Evolutionary conservation across 2,797 vertebrate species (phyloP), one percentile per base, ranked within the genome.

Genomic region (Vultur gryphus): DNA sequence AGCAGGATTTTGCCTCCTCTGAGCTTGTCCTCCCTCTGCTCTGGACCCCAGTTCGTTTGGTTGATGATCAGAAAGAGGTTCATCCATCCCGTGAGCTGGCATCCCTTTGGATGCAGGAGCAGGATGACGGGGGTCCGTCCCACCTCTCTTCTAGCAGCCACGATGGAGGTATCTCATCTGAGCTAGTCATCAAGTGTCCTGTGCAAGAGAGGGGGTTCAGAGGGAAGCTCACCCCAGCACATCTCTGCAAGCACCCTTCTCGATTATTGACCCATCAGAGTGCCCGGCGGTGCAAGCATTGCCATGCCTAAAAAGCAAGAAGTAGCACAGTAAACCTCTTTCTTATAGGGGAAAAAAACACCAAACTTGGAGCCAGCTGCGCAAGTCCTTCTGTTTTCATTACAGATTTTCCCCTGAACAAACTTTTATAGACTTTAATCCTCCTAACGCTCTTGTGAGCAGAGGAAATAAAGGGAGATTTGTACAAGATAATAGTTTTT

Each of bases 1-100:
- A 29, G 29, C 6, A 54, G 75, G 64, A 10, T 59, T 87, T 90
- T 78, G 29, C 10, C 11, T 52, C 55, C 41, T 44, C 20, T n/a
- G 31, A 71, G 41, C 11, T 81, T 62, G 33, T 39, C 37, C 37
- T 58, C 67, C 19, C 21, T 28, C 48, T 62, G 43, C 59, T 83
- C 29, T 35, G 77, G 26, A 37, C 3, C 61, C 18, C 1, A 0
- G 7, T 44, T 78, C 2, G 0, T 20, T 49, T 44, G 48, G 43
- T 13, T 44, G 71, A 20, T 35, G 37, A 51, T 35, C 54, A 35
- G 43, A 28, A 39, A 35, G 28, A 59, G 49, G 31, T 51, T 73
- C 20, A 4, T 10, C 69, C 51, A 12, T 39, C 10, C 54, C 11
- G 1, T 52, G 66, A 66, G 39, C 72, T 61, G 44, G 43, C 31